Evolutionary conservation across 53 echinoderm and acorn worm genomes (phyloP).

Genomic region (Zoroaster sp.): DNA sequence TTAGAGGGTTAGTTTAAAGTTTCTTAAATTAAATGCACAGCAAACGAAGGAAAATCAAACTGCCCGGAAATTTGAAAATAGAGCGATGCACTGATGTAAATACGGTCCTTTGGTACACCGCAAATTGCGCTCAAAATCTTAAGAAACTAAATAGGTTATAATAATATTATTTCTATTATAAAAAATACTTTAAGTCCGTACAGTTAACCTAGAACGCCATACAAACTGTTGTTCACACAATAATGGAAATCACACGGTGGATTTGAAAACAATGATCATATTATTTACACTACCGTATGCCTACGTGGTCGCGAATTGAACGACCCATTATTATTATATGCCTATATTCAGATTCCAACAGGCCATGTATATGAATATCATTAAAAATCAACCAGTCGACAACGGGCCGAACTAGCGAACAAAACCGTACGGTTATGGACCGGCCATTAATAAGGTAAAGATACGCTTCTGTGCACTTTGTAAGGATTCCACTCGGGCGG

Average conservation of each 20-base stretch:
- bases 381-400: neutral
- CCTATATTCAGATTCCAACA: neutral
- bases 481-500: neutral
- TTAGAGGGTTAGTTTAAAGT: too few relatives aligned
- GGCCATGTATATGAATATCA: neutral
- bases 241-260: neutral
- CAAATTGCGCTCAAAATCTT: neutral
- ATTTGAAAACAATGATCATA: neutral
- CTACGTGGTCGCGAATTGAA: neutral
- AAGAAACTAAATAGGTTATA: neutral
- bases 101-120: neutral
- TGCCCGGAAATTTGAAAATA: too few relatives aligned
- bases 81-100: too few relatives aligned
- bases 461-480: neutral
- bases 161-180: neutral
- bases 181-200: neutral
- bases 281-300: neutral
- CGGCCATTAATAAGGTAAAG: neutral
- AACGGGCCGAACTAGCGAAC: neutral
- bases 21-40: too few relatives aligned
- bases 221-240: neutral
- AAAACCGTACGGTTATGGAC: neutral
- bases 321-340: neutral
- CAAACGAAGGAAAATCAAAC: too few relatives aligned
- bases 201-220: neutral